Evolutionary conservation across 2,888 invertebrate genomes (phyloP), one percentile per base, ranked within the genome.

Genomic region (Abrostola tripartita): DNA sequence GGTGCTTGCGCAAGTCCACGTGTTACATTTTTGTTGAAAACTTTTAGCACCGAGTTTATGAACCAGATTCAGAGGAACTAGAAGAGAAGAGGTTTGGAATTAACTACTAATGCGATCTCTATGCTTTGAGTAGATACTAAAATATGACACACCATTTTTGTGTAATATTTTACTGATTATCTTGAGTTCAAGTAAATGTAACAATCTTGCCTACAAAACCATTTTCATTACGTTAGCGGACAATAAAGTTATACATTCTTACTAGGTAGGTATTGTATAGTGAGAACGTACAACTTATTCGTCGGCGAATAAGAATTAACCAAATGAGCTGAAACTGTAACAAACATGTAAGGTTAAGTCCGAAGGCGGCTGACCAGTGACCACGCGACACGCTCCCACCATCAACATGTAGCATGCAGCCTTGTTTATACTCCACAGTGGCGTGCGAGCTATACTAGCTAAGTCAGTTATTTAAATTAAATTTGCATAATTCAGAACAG

Each of bases 401-500:
- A 24, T 24, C 24, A 24, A 24, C 24, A 24, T 24, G 24, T 58
- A 71, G 60, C 66, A 59, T 61, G 65, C 56, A 53, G 65, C 59
- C 60, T 57, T 65, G 66, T 50, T 52, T 61, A 36, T 53, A 60
- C 35, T 12, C 50, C 54, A 57, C 60, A 36, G 69, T 83, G 74
- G 79, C 81, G 78, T 83, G 82, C 82, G 55, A 57, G 65, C 81
- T 80, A 67, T 66, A 77, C 75, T 72, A 68, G 69, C 85, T 78
- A 81, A 88, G 85, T 85, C 83, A 81, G 86, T 85, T 86, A 88
- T 89, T 89, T 87, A 86, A 89, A 89, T 90, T 85, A 82, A 86
- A 89, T 90, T 87, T 89, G 80, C 88, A 89, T 90, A 88, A 88
- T 88, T 87, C 83, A 86, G 83, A 74, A 83, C 87, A 87, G 84